A percentile compares a stretch with the other conserved stretches of the same genome.
Conservation (phyloP, 1,140 invertebrate species). For the Drosophila rhopaloa region DNA sequence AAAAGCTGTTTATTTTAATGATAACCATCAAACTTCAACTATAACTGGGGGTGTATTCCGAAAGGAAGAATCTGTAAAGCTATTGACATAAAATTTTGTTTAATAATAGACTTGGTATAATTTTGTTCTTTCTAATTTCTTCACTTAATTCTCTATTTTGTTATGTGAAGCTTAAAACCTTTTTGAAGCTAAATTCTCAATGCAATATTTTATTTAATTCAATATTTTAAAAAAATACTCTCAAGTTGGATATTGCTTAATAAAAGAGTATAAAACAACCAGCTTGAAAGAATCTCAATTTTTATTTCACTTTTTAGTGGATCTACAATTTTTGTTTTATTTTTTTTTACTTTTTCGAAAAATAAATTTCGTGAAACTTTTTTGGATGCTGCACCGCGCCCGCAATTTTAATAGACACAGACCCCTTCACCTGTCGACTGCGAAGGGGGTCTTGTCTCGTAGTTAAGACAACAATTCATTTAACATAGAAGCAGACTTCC, state of each 20-base stretch:
- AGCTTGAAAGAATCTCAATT: not conserved
- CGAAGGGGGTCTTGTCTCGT: conserved; percentile 47
- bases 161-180: not conserved
- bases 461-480: conserved; percentile 83
- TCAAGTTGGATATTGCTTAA: not conserved
- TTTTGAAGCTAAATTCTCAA: no score
- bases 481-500: conserved; percentile 70
- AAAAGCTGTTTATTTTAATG: not conserved
- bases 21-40: not conserved
- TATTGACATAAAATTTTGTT: no score
- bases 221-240: no score
- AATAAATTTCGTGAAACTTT: conserved; percentile 74
- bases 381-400: conserved; percentile 44
- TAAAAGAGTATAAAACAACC: not conserved
- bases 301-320: conserved; percentile 3
- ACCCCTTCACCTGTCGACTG: conserved; percentile 13
- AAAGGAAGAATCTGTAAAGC: not conserved
- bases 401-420: conserved; percentile 46
- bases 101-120: not conserved
- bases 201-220: no score
- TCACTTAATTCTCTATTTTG: not conserved
- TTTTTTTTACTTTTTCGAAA: conserved; percentile 68
- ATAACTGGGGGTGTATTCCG: not conserved
- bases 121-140: not conserved
- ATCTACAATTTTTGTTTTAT: conserved; percentile 46